Base-by-base conservation (phyloP, 2,113 vertebrate species). In the Platichthys flesus region DNA sequence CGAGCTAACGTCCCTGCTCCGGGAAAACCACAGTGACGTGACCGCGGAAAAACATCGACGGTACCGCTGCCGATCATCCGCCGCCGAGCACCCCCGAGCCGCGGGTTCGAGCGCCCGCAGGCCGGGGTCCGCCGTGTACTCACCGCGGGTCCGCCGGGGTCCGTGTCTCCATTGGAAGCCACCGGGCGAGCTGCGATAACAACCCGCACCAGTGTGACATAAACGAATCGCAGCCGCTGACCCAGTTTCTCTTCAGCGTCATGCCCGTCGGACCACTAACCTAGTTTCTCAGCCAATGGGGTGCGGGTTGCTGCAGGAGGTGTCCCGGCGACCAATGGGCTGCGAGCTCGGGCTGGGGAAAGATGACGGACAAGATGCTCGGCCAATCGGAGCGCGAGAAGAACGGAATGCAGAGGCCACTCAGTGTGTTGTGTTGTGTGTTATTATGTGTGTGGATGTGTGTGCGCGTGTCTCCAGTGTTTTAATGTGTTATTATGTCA, bases 261-360 rank as follows among this genome's bases (percentile, higher is more conserved):
- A 93, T 91, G 90, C 87, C 91, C 88, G 90, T 93, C 93, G 93
- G 84, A 93, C 91, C 93, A 94, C 94, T 95, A 94, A 95, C 94
- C 94, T 95, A 95, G 89, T 94, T 94, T 94, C 83, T 86, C 69
- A 58, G 54, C 94, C 92, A 94, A 95, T 95, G 35, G 71, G 26
- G 60, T 60, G 7, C 0, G 35, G 1, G 79, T 59, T 73, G 40
- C 55, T 47, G 23, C 57, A 61, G 26, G 54, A 35, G 81, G 67
- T 13, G 45, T 31, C 31, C 0, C 40, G 16, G 7, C 7, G 45
- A 31, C 94, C 92, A 94, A 93, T 93, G 81, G 55, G 10, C 52
- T 2, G 3, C 18, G 2, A 6, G 62, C 26, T 80, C 60, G 55
- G 55, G 31, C 14, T 15, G 67, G 74, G 56, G 35, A 71, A 77